Base-by-base conservation (phyloP, 1,140 invertebrate genomes). In the Aphelinus certus region DNA sequence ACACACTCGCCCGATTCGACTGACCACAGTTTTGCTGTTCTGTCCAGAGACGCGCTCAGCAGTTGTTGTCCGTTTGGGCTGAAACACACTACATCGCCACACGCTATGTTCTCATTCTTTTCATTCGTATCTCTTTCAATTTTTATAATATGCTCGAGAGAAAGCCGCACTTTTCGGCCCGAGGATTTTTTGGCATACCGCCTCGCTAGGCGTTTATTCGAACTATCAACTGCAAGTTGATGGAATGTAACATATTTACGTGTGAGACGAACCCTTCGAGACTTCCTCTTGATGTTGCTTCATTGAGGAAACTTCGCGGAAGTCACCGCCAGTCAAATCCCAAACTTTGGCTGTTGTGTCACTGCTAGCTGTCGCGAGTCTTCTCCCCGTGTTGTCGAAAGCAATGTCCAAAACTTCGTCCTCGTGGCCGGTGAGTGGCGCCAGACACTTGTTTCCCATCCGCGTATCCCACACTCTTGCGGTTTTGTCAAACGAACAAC, bases 391-490 rank as follows among this genome's bases (percentile, higher is more conserved):
- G 80, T 89, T 92, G 86, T 95, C 92, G 83, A 95, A 94, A 58
- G 90, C 88, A 5, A 95, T 88, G 82, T 95, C 94, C 42, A 95
- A 83, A 26, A 95, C 93, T 84, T 95, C 94, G 82, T 95, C 93
- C 10, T 90, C 90, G 80, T 95, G 94, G 4, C 89, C 91, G 2
- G 87, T 81, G 2, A 94, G 86, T 1, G 91, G 91, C 9, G 89
- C 89, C 0, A 94, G 83, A 81, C 92, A 92, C 48, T 85, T 84
- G 76, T 89, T 86, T 7, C 3, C 3, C 65, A 86, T 89, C 43
- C 91, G 82, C 0, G 90, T 81, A 81, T 95, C 94, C 94, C 94
- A 95, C 1, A 95, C 83, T 79, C 92, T 92, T 9, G 92, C 93
- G 2, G 93, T 94, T 79, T 92, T 91, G 82, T 95, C 94, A 83